Evolutionary conservation across 2,113 vertebrate genomes (phyloP).

Genomic region (Polypterus senegalus): DNA sequence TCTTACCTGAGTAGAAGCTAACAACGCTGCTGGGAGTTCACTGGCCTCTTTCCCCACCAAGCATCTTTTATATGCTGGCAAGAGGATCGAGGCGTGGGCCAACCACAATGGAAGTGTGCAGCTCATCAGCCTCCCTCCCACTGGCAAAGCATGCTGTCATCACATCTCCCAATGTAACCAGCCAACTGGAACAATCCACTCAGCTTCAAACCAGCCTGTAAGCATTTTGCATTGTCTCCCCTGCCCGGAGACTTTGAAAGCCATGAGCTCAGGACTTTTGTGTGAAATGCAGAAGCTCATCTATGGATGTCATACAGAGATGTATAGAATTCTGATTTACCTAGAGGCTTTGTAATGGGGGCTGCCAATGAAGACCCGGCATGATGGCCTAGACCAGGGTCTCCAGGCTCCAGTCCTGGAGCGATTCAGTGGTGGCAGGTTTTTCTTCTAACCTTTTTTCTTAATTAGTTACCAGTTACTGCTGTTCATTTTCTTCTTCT

Average conservation of each 20-base stretch:
- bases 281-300: neutral
- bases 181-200: constrained; percentile 38
- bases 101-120: constrained; percentile 61
- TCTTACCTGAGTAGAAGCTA: constrained; percentile 67
- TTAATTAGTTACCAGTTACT: too few relatives aligned
- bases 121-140: constrained; percentile 64
- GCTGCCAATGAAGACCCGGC: too few relatives aligned
- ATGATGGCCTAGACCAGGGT: too few relatives aligned
- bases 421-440: too few relatives aligned
- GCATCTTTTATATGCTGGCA: constrained; percentile 79
- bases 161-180: constrained; percentile 44
- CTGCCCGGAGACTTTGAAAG: constrained; percentile 48
- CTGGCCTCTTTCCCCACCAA: constrained; percentile 24
- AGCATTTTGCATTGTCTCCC: constrained; percentile 56
- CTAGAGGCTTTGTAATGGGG: too few relatives aligned
- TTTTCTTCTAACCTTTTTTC: too few relatives aligned
- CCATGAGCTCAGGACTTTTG: constrained; percentile 47
- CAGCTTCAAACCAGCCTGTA: constrained; percentile 44
- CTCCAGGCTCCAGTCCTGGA: too few relatives aligned
- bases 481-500: too few relatives aligned
- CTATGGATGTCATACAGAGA: too few relatives aligned
- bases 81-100: constrained; percentile 43
- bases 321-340: too few relatives aligned
- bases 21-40: constrained; percentile 31
- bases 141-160: constrained; percentile 49